Evolutionary conservation across 2,888 invertebrate genomes (phyloP), one percentile per base, ranked within the genome.

Genomic region (Lypha dubia): DNA sequence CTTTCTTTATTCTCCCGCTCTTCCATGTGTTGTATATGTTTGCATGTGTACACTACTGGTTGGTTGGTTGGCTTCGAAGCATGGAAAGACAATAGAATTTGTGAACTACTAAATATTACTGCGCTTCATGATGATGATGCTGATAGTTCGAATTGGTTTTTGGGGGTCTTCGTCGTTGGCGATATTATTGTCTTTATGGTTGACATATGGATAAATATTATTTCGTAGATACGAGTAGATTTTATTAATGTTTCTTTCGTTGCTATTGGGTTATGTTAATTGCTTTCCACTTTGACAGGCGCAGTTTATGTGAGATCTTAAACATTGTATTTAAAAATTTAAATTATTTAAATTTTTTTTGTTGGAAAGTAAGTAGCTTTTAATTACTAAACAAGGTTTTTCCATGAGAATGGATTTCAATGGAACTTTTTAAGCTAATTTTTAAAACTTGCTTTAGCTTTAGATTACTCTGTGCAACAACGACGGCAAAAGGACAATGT

Each of bases 101-200:
- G 44, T 68, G 44, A 77, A 60, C 68, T 68, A 77, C 76, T 49
- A 67, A 71, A 58, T 49, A 68, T 58, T 46, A 38, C 67, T 38
- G 46, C 53, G 32, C 63, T 77, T 56, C 46, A 11, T 38, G 11
- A 38, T 38, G 38, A 38, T 11, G 38, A 38, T 38, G 38, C 3
- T 11, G 38, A 53, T 65, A 32, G 60, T 73, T 62, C 3, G 60
- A 67, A 46, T 76, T 7, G 62, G 17, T 63, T 62, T 73, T 70
- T 73, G 80, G 83, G 60, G 74, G 77, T 87, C 85, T 84, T 83
- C 87, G 88, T 86, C 87, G 88, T 79, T 87, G 89, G 89, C 87
- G 87, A 87, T 89, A 88, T 89, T 89, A 86, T 81, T 87, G 89
- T 88, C 87, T 87, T 88, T 85, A 86, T 73, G 76, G 83, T 83